A percentile compares a stretch with the other conserved stretches of the same genome.
These are phyloP conservation scores for Anniella stebbinsi DNA, from an alignment of 2,797 vertebrate species.

Conservation along the genomic window DNA sequence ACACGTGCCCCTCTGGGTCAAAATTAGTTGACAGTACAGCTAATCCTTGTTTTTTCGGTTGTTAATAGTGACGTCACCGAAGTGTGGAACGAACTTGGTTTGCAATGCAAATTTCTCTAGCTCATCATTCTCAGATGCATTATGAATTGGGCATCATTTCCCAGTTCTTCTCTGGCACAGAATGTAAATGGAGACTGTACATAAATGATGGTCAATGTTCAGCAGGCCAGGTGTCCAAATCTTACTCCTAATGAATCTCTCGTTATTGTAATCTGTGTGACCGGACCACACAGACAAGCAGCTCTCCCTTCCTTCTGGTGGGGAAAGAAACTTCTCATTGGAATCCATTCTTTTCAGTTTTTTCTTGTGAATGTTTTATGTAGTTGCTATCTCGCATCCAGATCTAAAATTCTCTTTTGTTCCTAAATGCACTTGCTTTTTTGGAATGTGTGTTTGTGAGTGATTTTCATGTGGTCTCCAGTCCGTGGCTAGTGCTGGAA, in stretches of 20 bases:
- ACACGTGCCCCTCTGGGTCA: background rate
- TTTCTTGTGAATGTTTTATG: background rate
- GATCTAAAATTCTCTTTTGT: background rate
- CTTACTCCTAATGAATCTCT: background rate
- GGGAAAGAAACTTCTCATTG: background rate
- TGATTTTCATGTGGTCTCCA: background rate
- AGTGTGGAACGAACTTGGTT: too few relatives aligned
- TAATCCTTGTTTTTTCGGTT: background rate
- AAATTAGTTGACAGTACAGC: background rate
- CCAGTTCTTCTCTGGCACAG: too few relatives aligned
- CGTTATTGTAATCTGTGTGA: too few relatives aligned
- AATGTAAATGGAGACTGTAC: too few relatives aligned
- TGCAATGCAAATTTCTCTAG: background rate
- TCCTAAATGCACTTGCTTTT: background rate
- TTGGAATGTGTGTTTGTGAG: background rate
- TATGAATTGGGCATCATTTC: background rate
- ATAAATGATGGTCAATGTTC: too few relatives aligned
- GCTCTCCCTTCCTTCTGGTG: background rate
- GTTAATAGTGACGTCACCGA: background rate
- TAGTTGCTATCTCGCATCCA: too few relatives aligned
- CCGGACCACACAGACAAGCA: background rate
- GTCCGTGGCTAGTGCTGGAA: background rate
- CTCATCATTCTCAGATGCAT: background rate
- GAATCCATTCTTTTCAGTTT: background rate
- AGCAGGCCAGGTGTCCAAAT: too few relatives aligned